Base-by-base conservation (phyloP, 2,888 invertebrate species). In the Epinotia demarniana region DNA sequence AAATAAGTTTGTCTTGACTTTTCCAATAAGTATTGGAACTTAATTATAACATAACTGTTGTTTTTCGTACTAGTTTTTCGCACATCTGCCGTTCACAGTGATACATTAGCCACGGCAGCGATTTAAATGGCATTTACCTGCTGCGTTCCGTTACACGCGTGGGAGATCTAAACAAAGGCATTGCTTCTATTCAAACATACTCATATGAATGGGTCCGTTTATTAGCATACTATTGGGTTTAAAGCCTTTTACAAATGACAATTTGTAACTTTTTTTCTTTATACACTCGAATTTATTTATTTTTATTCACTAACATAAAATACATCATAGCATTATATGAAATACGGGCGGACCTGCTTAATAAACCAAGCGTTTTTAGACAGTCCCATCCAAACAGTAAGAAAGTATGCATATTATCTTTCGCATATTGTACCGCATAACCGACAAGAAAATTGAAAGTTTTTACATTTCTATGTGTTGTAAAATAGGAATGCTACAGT, bases 101-200 rank as follows among this genome's bases (percentile, higher is more conserved):
- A 57, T 64, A 62, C 67, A 66, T 75, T 75, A 61, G 72, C 16
- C 19, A 19, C 68, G 23, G 69, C 74, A 72, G 78, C 77, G 72
- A 75, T 81, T 78, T 81, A 83, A 85, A 82, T 79, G 83, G 80
- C 82, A 85, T 88, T 88, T 86, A 86, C 81, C 78, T 82, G 83
- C 83, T 82, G 78, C 84, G 85, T 87, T 82, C 91, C 91, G 92
- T 92, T 92, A 92, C 73, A 86, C 84, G 86, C 90, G 91, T 92
- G 91, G 89, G 92, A 92, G 88, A 87, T 85, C 81, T 84, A 87
- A 87, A 90, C 91, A 91, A 92, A 89, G 84, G 84, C 82, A 81
- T 82, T 79, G 84, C 82, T 83, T 83, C 82, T 82, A 87, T 89
- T 87, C 84, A 86, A 87, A 88, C 83, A 71, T 67, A 58, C 61